phyloP scores from a whole-genome alignment of 2,113 vertebrate species.

The Eretmochelys imbricata region DNA sequence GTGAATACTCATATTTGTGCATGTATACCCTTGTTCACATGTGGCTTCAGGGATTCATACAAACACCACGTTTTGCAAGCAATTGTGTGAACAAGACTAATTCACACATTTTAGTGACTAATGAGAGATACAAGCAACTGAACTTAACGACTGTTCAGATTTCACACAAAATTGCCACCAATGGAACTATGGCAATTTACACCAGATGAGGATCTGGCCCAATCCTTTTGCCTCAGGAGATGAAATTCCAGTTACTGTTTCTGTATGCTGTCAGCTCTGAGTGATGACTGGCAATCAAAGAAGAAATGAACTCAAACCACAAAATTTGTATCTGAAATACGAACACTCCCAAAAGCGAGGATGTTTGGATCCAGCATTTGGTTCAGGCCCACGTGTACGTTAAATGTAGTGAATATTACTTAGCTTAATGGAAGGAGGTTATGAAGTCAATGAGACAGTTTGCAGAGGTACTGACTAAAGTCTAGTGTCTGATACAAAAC shows the following conservation, averaged over 20 bases:
- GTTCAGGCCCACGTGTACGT: background rate
- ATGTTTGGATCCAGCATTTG: background rate
- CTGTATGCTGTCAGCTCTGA: background rate
- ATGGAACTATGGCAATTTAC: background rate
- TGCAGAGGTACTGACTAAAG: background rate
- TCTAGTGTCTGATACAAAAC: background rate
- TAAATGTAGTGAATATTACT: background rate
- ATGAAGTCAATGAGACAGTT: background rate
- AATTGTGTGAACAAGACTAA: background rate
- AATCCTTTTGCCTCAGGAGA: background rate
- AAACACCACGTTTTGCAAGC: background rate
- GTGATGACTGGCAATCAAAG: background rate
- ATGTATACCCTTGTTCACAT: background rate
- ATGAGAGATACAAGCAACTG: background rate
- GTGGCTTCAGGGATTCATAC: background rate
- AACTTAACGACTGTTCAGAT: background rate
- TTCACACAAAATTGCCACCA: background rate
- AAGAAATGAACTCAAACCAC: background rate
- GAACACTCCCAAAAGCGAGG: background rate
- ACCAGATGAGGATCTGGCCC: background rate
- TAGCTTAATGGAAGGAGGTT: fast-evolving
- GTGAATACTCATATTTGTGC: background rate
- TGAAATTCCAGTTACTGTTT: background rate
- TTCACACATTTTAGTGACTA: background rate
- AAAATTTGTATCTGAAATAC: background rate